A percentile compares a stretch with the other conserved stretches of the same genome.
Evolutionary conservation across 2,113 vertebrate species (phyloP).

Genomic region (Alces alces): DNA sequence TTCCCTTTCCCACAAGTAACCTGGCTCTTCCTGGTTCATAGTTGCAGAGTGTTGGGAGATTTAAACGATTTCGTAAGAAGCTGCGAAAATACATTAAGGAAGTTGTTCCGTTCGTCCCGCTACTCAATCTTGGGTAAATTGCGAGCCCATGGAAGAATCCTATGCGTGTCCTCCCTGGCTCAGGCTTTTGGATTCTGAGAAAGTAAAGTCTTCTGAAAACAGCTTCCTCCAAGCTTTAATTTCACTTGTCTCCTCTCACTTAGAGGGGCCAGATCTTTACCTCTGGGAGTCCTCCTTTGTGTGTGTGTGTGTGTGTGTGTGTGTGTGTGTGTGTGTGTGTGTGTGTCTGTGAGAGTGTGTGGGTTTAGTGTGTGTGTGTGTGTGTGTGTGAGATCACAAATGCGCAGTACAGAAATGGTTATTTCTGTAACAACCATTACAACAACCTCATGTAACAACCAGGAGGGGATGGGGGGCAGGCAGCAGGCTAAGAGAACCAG

Average conservation of each 20-base stretch:
- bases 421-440: not conserved
- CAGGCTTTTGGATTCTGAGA: not conserved
- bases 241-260: not conserved
- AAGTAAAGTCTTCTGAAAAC: constrained; percentile 51
- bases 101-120: rapidly evolving
- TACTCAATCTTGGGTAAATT: not conserved
- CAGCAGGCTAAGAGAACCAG: not conserved
- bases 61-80: not conserved
- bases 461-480: not conserved
- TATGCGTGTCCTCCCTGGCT: not conserved
- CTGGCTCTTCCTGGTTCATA: not conserved
- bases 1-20: not conserved
- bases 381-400: not conserved
- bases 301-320: not conserved
- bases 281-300: not conserved
- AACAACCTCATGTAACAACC: too few species aligned
- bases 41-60: not conserved
- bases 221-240: not conserved
- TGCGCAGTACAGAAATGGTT: not conserved
- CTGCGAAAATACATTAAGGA: rapidly evolving
- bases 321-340: not conserved
- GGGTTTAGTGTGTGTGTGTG: not conserved
- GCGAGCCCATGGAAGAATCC: not conserved
- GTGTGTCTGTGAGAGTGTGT: not conserved
- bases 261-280: not conserved